Evolutionary conservation across 2,888 invertebrate genomes (phyloP), one percentile per base, ranked within the genome.

Genomic region (Melikaiella ostensackeni): DNA sequence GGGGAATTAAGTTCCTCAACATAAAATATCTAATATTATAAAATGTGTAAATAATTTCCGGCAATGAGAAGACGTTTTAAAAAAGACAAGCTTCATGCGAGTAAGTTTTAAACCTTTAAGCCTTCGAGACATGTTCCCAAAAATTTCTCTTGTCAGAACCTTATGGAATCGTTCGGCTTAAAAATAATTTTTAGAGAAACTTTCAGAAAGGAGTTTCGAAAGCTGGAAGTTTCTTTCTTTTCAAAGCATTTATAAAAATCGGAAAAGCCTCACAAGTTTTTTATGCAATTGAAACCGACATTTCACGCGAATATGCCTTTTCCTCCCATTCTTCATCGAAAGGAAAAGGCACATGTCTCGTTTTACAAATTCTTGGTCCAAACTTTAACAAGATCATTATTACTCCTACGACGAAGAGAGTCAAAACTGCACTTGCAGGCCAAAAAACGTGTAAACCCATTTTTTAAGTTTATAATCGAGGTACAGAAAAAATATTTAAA

Each of bases 361-460:
- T 92, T 75, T 94, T 94, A 88, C 96, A 97, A 82, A 96, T 92
- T 77, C 93, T 93, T 27, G 95, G 94, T 0, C 97, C 97, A 90
- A 93, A 96, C 83, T 95, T 94, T 30, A 98, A 91, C 86, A 97
- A 93, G 19, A 95, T 86, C 82, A 97, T 95, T 79, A 97, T 96
- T 6, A 96, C 94, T 81, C 94, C 93, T 42, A 97, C 93, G 42
- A 97, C 93, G 86, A 96, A 94, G 83, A 97, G 92, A 13, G 96
- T 94, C 42, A 97, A 89, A 35, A 94, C 94, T 21, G 96, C 95
- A 42, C 95, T 93, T 0, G 96, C 96, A 0, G 97, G 97, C 93
- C 96, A 97, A 82, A 96, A 93, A 80, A 96, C 92, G 82, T 96
- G 94, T 85, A 96, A 94, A 85, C 94, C 93, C 95, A 95, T 96